These are phyloP conservation scores for Orthosia incerta DNA, from an alignment of 2,888 invertebrate species.

Conservation along the genomic window DNA sequence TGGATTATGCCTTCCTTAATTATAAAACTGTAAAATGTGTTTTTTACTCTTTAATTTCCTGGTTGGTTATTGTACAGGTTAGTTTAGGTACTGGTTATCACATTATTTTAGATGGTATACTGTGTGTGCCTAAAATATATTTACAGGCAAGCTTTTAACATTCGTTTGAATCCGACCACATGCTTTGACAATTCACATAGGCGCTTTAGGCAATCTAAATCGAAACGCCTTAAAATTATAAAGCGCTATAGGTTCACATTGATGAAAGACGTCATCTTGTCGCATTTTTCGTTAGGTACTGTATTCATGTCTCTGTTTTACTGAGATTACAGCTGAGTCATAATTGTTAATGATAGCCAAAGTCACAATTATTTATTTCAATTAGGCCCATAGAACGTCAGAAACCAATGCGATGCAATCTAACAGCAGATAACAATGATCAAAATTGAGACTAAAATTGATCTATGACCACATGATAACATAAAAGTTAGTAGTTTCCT, in stretches of 20 bases:
- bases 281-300: neutral
- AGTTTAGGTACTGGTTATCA: neutral
- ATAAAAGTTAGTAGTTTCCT: too few species aligned
- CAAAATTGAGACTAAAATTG: neutral
- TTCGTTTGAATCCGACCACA: neutral
- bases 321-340: neutral
- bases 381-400: too few species aligned
- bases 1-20: constrained; percentile 2
- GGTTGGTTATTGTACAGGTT: neutral
- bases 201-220: constrained; percentile 4
- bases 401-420: too few species aligned
- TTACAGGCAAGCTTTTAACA: neutral
- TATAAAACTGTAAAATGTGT: constrained; percentile 8
- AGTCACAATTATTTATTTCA: too few species aligned
- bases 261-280: neutral
- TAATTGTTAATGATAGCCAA: neutral
- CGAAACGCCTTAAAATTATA: neutral
- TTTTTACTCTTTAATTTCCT: constrained; percentile 14
- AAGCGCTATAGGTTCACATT: too few species aligned
- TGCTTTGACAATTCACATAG: constrained; percentile 12
- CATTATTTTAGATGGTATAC: neutral
- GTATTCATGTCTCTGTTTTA: neutral
- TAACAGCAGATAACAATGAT: neutral
- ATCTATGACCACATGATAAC: neutral
- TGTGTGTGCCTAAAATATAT: neutral